Evolutionary conservation across 1,140 invertebrate genomes (phyloP), one percentile per base, ranked within the genome.

Genomic region (Dufourea novaeangliae): DNA sequence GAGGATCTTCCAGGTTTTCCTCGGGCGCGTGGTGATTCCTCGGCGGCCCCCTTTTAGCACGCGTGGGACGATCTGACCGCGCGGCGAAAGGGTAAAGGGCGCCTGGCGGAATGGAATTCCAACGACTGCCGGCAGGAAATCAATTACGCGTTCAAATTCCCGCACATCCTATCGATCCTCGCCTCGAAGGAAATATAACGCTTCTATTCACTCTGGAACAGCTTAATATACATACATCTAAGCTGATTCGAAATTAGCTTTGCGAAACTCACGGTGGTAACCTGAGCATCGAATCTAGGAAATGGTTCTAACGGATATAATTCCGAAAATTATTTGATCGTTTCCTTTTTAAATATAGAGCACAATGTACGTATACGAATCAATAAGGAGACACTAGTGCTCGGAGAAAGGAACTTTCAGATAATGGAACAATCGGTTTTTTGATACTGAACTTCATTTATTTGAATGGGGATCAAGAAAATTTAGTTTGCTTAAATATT

Each of bases 41-140:
- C 73, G 66, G 52, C 73, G 57, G 64, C 52, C 64, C 73, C 73
- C n/a, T n/a, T n/a, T n/a, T n/a, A 44, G 50, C 25, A 29, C 62
- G 72, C 54, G 73, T 75, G 52, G 72, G 54, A n/a, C 4, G 69
- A 34, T n/a, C 17, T 39, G 4, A 8, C n/a, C 37, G 22, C 2
- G 10, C 27, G n/a, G 7, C 29, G 73, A 75, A 75, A 68, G 64
- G 73, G 73, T 75, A 75, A 69, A 69, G 73, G 73, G 73, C 52
- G 39, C 25, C 32, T 66, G 71, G n/a, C 61, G 54, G 25, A 37
- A 62, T 68, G 72, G 64, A 57, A 37, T 59, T 34, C 17, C 50
- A 44, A n/a, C 50, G 50, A 41, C 50, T 37, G 32, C 14, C n/a
- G 25, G 22, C 39, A 75, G 72, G 72, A 59, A 68, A 68, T 75